phyloP scores from a whole-genome alignment of 2,888 invertebrate genomes.

The Philonicus albiceps region DNA sequence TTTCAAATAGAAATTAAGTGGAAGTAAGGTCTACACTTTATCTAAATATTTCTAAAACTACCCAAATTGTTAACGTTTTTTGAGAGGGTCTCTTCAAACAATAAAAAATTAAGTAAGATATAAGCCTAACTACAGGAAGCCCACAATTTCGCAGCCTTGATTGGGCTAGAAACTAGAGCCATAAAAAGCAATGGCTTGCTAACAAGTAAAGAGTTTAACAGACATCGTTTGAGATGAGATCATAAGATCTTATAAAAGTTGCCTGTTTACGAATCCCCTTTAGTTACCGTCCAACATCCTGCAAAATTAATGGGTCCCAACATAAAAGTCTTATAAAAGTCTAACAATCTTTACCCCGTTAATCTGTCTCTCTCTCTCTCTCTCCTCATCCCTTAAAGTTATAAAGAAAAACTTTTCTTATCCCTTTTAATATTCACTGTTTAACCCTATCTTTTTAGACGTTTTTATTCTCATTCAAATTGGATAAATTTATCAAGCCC shows the following conservation, averaged over 20 bases:
- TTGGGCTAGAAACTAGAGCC: background rate
- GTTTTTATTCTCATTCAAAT: conserved; percentile 41
- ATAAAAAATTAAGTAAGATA: no score
- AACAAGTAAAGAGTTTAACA: background rate
- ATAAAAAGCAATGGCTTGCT: background rate
- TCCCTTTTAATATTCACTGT: conserved; percentile 34
- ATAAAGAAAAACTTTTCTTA: background rate
- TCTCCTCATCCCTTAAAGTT: background rate
- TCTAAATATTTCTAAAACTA: no score
- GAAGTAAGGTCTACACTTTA: no score
- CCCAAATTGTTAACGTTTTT: no score
- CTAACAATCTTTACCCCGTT: no score
- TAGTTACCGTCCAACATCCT: background rate
- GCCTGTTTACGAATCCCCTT: background rate
- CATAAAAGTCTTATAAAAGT: conserved; percentile 36
- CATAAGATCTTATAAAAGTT: background rate
- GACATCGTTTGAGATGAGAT: background rate
- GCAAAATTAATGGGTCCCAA: conserved; percentile 15
- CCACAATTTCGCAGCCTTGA: background rate
- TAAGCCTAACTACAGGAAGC: background rate
- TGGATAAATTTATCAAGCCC: conserved; percentile 40
- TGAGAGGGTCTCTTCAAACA: no score
- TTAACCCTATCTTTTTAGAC: conserved; percentile 26
- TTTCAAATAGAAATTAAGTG: no score
- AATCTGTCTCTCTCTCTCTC: no score